These are phyloP conservation scores for Ctenosaura bakeri DNA, from an alignment of 2,797 vertebrate genomes.

Conservation along the genomic window DNA sequence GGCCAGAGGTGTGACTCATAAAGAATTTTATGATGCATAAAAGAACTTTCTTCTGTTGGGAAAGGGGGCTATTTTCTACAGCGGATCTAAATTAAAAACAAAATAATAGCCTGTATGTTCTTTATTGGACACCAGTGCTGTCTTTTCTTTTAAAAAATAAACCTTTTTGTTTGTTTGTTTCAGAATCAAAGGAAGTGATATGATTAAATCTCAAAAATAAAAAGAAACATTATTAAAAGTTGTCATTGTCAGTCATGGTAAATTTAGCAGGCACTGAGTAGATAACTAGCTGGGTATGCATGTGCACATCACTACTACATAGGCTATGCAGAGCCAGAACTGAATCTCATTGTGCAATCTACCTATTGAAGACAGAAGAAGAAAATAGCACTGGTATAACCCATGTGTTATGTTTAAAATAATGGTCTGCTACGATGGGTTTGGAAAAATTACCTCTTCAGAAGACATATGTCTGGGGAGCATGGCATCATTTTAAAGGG, in stretches of 20 bases:
- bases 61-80: not conserved
- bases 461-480: conserved; percentile 51
- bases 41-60: not conserved
- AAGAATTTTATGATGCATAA: not conserved
- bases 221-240: not conserved
- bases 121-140: not conserved
- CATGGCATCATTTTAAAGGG: conserved; percentile 45
- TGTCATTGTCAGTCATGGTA: conserved; percentile 2
- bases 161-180: not conserved
- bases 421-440: conserved; percentile 48
- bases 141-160: not conserved
- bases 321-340: not conserved
- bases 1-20: not conserved
- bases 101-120: not conserved
- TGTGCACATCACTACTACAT: accelerated
- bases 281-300: not conserved
- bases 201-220: not conserved
- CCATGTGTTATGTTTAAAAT: conserved; percentile 27
- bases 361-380: conserved; percentile 39
- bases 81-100: not conserved
- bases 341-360: conserved; percentile 38
- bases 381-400: conserved; percentile 26
- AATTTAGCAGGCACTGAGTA: conserved; percentile 17
- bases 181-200: not conserved
- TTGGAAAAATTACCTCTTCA: conserved; percentile 18